Base-by-base conservation (phyloP, 2,797 vertebrate genomes). In the Acomys russatus region DNA sequence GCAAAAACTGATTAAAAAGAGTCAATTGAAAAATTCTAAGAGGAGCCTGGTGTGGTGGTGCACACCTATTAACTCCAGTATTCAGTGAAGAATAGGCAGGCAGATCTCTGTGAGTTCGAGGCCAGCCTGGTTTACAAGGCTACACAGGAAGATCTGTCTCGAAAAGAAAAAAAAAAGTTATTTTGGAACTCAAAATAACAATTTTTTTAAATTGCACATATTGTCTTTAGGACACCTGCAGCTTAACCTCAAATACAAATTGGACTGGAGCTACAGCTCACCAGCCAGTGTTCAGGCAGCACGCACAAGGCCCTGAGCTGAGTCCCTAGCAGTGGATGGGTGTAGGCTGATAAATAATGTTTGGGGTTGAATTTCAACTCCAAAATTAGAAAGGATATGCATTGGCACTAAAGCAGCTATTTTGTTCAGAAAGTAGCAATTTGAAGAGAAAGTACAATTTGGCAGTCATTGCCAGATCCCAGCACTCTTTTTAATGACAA, bases 351-450 rank as follows among this genome's bases (percentile, higher is more conserved):
- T 85, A 90, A 68, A 89, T 78, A n/a, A 51, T 30, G 6, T 74
- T 56, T 79, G 77, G 22, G 4, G 22, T 79, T 96, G 87, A 49
- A 70, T 88, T 94, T 90, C 51, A 68, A 9, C 78, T 92, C 30
- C 71, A 18, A 71, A 77, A 44, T 38, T 64, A 38, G 80, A 79
- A 94, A 94, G 25, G 18, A 33, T 68, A 10, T 83, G 18, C 68
- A 51, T 59, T 94, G 51, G 30, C 80, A 87, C 28, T 38, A 88
- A 92, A 61, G 4, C 74, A 71, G 54, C 25, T 33, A 20, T 95
- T 59, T 59, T 35, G 86, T 70, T 38, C 18, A 30, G 51, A 23
- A 94, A 63, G 64, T 54, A 84, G 90, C 28, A 64, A 22, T 93
- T 88, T 94, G 88, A 49, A 76, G n/a, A 89, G 44, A 94, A 82